Percentiles rank a stretch among this genome's conserved stretches.
These are phyloP conservation scores for Margarornis squamiger DNA, from an alignment of 2,797 vertebrate species.

Conservation along the genomic window DNA sequence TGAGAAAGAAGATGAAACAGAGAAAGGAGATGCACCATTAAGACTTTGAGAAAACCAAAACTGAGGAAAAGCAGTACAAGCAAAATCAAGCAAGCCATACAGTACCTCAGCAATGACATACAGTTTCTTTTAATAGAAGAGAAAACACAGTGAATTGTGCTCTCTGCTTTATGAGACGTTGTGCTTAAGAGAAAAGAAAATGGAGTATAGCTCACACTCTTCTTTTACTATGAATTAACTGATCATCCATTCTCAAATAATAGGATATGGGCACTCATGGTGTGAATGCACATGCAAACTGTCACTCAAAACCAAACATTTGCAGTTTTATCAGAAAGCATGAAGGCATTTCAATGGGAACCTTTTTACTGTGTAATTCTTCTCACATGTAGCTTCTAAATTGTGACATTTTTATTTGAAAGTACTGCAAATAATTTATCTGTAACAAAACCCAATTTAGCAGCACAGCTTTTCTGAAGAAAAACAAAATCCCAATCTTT, in stretches of 20 bases:
- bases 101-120: background rate
- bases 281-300: background rate
- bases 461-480: background rate
- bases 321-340: background rate
- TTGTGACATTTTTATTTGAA: background rate
- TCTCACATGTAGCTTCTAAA: background rate
- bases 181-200: background rate
- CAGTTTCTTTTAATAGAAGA: background rate
- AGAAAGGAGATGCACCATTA: background rate
- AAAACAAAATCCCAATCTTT: background rate
- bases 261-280: background rate
- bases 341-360: background rate
- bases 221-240: background rate
- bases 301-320: background rate
- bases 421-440: background rate
- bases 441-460: background rate
- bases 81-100: background rate
- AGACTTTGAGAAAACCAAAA: background rate
- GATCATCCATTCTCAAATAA: background rate
- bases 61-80: background rate
- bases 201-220: background rate
- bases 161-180: background rate
- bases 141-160: background rate
- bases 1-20: background rate
- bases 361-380: background rate